Percentiles rank a stretch among this genome's conserved stretches.
These are phyloP conservation scores for Crematogaster levior DNA, from an alignment of 2,888 invertebrate species.

Conservation along the genomic window DNA sequence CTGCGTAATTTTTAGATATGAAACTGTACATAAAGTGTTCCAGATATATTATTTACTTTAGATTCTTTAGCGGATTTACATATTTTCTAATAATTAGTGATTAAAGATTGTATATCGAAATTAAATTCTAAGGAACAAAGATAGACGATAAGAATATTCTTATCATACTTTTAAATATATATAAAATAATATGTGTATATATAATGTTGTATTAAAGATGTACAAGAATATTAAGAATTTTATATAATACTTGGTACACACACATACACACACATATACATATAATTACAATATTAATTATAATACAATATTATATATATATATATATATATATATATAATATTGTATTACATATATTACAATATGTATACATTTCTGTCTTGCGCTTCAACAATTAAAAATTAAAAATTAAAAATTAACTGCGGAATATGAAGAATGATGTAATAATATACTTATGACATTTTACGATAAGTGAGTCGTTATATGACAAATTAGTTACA, in stretches of 20 bases:
- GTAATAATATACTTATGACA: neutral
- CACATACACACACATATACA: too few species aligned
- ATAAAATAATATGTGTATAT: too few species aligned
- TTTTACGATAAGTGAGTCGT: too few species aligned
- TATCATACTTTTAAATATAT: too few species aligned
- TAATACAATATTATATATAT: neutral
- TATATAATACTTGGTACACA: too few species aligned
- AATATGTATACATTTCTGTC: neutral
- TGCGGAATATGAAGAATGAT: neutral
- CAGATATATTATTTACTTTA: neutral
- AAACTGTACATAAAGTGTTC: slow-evolving; percentile 15
- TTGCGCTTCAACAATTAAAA: neutral
- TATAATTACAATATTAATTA: neutral
- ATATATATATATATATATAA: neutral
- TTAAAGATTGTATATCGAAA: neutral
- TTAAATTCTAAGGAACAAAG: neutral
- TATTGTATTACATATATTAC: neutral
- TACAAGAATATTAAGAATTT: too few species aligned
- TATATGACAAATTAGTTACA: too few species aligned
- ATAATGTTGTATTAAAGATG: too few species aligned
- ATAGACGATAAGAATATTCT: neutral
- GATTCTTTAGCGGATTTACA: neutral
- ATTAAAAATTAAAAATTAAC: neutral
- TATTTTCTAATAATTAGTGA: neutral
- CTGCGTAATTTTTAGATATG: slow-evolving; percentile 50